These are phyloP conservation scores for Manis pentadactyla DNA, from an alignment of 2,797 vertebrate genomes.

Conservation along the genomic window DNA sequence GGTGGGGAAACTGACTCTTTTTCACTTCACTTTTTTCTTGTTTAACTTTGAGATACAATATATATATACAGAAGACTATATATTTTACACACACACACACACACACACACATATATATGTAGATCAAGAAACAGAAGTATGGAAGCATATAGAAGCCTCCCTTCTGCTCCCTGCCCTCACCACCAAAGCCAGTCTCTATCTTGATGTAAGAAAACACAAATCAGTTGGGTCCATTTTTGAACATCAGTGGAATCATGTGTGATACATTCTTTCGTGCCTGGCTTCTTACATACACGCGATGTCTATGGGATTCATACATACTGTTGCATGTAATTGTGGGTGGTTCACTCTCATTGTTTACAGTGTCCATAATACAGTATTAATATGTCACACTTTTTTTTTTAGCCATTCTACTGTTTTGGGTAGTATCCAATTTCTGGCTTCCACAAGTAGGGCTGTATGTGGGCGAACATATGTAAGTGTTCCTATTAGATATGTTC, in stretches of 20 bases:
- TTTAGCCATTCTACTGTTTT: not conserved
- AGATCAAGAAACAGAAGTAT: not conserved
- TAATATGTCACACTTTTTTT: not conserved
- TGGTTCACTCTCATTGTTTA: not conserved
- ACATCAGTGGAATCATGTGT: not conserved
- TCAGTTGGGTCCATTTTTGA: not conserved
- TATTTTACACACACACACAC: no score
- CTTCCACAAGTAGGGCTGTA: not conserved
- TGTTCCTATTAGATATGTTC: not conserved
- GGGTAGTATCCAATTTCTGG: not conserved
- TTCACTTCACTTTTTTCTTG: not conserved
- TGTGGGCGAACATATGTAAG: not conserved
- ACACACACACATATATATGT: no score
- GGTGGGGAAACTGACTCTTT: not conserved
- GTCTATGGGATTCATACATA: not conserved
- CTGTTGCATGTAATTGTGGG: rapidly evolving
- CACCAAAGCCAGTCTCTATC: not conserved
- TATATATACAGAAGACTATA: not conserved
- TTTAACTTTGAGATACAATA: not conserved
- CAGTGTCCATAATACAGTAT: not conserved
- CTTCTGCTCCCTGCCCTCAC: not conserved
- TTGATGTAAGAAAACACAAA: not conserved
- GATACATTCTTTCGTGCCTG: not conserved
- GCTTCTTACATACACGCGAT: not conserved
- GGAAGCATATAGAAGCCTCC: rapidly evolving